These are phyloP conservation scores for Glyptemys insculpta DNA, from an alignment of 2,797 vertebrate genomes.

Conservation along the genomic window DNA sequence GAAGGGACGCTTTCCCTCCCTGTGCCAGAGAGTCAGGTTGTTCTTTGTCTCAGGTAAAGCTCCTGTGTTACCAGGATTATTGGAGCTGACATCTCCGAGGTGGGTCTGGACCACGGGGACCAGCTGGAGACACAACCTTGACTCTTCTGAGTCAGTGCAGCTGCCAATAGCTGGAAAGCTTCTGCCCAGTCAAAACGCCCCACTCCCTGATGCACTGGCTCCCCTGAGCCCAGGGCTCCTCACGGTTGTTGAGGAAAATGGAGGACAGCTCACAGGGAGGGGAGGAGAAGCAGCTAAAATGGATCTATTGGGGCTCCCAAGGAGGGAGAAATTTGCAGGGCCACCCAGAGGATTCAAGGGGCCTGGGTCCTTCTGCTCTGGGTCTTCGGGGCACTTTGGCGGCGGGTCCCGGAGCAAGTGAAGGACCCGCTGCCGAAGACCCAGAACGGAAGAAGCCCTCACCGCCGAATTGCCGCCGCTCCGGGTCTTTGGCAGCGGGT, in stretches of 20 bases:
- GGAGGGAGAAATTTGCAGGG: not conserved
- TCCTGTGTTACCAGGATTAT: accelerated
- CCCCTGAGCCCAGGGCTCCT: not conserved
- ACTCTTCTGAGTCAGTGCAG: not conserved
- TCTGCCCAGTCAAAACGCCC: not conserved
- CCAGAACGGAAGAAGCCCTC: no score
- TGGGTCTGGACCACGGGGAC: accelerated
- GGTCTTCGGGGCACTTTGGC: no score
- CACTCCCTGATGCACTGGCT: not conserved
- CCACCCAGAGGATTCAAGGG: no score
- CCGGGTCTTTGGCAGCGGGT: no score
- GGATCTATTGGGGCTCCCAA: not conserved
- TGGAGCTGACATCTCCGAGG: not conserved
- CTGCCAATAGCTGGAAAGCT: not conserved
- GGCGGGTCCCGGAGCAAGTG: no score
- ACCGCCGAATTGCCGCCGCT: no score
- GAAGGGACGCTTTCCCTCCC: not conserved
- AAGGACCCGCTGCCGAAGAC: no score
- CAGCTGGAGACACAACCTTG: not conserved
- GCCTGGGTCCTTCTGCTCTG: no score
- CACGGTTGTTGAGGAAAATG: not conserved
- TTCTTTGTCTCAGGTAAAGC: not conserved
- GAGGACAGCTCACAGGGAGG: not conserved
- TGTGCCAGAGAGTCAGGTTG: not conserved
- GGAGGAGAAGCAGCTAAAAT: not conserved